Percentiles rank a stretch among this genome's conserved stretches.
These are phyloP conservation scores for Neotragus pygmaeus DNA, from an alignment of 2,113 vertebrate species.

Conservation along the genomic window DNA sequence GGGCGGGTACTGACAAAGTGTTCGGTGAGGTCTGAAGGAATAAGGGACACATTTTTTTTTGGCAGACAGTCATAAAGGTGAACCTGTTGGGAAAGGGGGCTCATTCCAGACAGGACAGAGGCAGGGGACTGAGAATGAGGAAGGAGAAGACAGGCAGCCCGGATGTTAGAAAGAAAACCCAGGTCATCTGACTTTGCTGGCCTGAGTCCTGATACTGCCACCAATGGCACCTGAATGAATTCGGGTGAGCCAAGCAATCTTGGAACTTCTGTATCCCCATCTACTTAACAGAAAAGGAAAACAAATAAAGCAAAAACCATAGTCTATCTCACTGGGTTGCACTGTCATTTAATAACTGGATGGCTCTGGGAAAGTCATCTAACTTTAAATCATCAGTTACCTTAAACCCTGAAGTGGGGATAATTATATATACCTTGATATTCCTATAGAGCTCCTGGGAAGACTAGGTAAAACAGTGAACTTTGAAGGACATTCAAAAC, in stretches of 20 bases:
- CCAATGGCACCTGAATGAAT: not conserved
- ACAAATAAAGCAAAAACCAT: not conserved
- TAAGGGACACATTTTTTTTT: not conserved
- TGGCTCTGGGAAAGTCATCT: not conserved
- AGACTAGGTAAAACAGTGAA: not conserved
- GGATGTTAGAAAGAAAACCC: not conserved
- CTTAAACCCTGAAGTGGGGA: not conserved
- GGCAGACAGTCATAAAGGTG: not conserved
- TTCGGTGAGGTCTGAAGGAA: not conserved
- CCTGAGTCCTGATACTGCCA: not conserved
- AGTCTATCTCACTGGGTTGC: not conserved
- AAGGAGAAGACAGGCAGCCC: not conserved
- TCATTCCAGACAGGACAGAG: not conserved
- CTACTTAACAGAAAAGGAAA: not conserved
- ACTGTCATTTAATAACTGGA: not conserved
- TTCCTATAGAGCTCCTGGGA: not conserved
- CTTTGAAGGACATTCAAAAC: not conserved
- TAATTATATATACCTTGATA: not conserved
- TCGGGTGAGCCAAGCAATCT: not conserved
- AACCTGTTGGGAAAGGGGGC: fast-evolving
- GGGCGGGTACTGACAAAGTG: not conserved
- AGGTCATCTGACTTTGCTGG: not conserved
- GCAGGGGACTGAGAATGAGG: not conserved
- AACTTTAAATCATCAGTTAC: not conserved
- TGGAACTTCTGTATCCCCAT: not conserved